Evolutionary conservation across 2,797 vertebrate genomes (phyloP), one percentile per base, ranked within the genome.

Genomic region (Danio tinwini): DNA sequence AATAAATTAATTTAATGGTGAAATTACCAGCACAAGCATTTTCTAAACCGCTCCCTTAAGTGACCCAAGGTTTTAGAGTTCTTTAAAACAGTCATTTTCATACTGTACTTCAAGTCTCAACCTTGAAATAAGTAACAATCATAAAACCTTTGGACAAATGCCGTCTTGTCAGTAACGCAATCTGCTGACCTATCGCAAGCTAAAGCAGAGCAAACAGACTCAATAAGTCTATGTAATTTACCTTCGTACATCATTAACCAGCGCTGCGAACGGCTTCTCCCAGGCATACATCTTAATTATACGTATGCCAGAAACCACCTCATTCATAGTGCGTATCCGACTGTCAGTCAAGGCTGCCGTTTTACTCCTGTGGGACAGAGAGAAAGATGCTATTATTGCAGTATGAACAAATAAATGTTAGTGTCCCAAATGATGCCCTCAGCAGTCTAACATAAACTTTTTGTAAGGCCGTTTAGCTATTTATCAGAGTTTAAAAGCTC

Each of bases 241-340:
- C 97, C 94, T 96, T 92, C 98, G 94, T 89, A 97, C 88, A 65
- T 88, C 90, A 83, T 91, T 88, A 82, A 98, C 94, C 76, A 98
- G 91, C 0, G 92, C 90, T 0, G 94, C 91, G 76, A 98, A 98
- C 6, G 96, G 93, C 74, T 95, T 96, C 83, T 99, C 98, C 98
- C 97, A 99, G 0, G 95, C 96, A 2, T 97, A 99, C 98, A 99
- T 98, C 90, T 98, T 99, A 84, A 99, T 99, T 74, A 99, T 97
- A 76, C 96, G 94, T 84, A 99, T 98, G 12, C 97, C 97, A 0
- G 95, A 92, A 85, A 99, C 95, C 8, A 99, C 97, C 89, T 99
- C 98, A 86, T 95, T 99, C 97, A 99, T 98, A 10, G 93, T 98
- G 72, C 96, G 94, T 86, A 99, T 98, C 81, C 98, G 93, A 72